These are phyloP conservation scores for Halisarca cf. caerulea DNA, from an alignment of 37 sponge, comb jelly and placozoan genomes.

Conservation along the genomic window DNA sequence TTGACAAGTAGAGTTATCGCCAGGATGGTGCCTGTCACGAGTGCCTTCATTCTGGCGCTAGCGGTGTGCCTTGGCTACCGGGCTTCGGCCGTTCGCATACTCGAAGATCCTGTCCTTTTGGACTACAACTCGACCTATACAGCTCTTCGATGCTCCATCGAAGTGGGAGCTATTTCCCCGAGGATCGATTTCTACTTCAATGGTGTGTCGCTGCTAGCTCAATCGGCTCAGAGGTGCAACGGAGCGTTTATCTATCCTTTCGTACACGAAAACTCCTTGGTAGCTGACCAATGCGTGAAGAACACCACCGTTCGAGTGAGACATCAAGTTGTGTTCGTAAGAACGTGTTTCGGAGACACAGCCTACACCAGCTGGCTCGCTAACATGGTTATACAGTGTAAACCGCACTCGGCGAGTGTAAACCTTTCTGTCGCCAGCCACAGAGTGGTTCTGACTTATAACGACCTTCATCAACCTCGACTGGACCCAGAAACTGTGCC, in stretches of 20 bases:
- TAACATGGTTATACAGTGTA: not conserved
- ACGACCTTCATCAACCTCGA: not conserved
- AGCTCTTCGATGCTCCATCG: conserved; percentile 8
- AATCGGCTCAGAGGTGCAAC: not conserved
- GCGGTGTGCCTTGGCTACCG: not conserved
- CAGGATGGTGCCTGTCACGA: not conserved
- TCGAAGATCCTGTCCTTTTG: conserved; percentile 5
- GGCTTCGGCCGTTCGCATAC: not conserved
- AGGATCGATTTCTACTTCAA: conserved; percentile 2
- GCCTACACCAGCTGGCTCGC: not conserved
- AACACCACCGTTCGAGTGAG: not conserved
- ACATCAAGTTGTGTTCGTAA: not conserved
- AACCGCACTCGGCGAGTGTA: not conserved
- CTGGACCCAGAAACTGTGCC: not conserved
- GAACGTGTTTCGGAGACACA: not conserved
- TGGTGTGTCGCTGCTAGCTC: no score
- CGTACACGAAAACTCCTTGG: not conserved
- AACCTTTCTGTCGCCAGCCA: not conserved
- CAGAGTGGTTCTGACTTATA: not conserved
- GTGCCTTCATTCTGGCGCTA: not conserved
- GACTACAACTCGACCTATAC: not conserved
- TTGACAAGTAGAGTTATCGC: no score
- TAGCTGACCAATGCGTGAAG: not conserved
- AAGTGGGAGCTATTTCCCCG: not conserved
- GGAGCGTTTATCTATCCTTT: not conserved